phyloP scores from a whole-genome alignment of 2,888 invertebrate genomes.

The Sussaba pulchella region DNA sequence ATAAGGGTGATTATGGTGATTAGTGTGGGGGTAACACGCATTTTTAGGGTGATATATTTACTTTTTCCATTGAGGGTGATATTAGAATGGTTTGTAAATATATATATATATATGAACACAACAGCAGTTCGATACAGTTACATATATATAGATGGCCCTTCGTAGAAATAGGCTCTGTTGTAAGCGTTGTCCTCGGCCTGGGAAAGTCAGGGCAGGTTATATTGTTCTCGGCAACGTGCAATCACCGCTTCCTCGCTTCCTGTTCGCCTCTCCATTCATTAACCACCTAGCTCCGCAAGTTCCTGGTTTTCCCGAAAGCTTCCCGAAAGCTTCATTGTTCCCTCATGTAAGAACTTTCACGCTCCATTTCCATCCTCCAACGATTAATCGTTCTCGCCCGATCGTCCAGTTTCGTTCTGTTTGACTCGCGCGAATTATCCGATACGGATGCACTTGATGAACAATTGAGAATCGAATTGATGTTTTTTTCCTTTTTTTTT shows the following conservation, averaged over 20 bases:
- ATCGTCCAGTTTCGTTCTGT: neutral
- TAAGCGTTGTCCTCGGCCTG: too few species aligned
- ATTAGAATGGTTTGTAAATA: too few species aligned
- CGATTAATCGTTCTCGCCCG: neutral
- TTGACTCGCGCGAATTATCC: neutral
- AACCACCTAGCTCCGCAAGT: neutral
- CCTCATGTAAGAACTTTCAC: constrained; percentile 10
- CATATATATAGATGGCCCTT: too few species aligned
- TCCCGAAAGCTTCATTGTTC: constrained; percentile 9
- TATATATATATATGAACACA: too few species aligned
- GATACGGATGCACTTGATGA: neutral
- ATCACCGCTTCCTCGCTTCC: neutral
- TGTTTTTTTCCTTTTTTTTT: too few species aligned
- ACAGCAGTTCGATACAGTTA: too few species aligned
- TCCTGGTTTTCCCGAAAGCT: neutral
- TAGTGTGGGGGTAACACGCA: too few species aligned
- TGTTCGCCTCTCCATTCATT: constrained; percentile 9
- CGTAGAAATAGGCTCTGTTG: too few species aligned
- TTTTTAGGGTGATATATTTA: too few species aligned
- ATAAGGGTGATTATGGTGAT: too few species aligned
- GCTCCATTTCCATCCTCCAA: neutral
- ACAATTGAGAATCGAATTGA: constrained; percentile 4
- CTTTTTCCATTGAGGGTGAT: too few species aligned
- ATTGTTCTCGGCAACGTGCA: constrained; percentile 1
- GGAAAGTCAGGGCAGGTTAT: too few species aligned